Conservation (phyloP, 2,888 invertebrate species). For the Abrostola triplasia region DNA sequence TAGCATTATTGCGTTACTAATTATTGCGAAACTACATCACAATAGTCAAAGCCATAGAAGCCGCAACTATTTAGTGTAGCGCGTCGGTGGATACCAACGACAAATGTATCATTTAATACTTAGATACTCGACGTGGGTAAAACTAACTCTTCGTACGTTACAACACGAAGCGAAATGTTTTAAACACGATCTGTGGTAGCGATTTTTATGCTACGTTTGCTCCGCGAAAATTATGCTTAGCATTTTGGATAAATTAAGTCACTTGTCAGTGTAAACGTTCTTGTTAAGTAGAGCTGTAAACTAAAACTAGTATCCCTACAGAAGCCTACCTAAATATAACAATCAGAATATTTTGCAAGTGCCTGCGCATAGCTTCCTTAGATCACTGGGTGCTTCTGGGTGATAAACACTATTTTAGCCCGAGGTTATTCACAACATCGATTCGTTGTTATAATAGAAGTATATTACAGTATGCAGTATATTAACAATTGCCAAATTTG, state of each 20-base stretch:
- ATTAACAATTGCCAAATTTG: conserved; percentile 59
- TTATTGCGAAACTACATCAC: conserved; percentile 37
- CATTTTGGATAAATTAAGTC: conserved; percentile 9
- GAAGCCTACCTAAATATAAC: conserved; percentile 64
- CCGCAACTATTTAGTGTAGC: conserved; percentile 10
- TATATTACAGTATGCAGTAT: conserved; percentile 41
- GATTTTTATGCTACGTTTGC: conserved; percentile 11
- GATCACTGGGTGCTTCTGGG: conserved; percentile 64
- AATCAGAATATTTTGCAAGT: conserved; percentile 84
- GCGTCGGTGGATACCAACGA: conserved; percentile 8
- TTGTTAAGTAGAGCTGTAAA: conserved; percentile 29
- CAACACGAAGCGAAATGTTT: conserved; percentile 12
- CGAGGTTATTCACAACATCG: conserved; percentile 72
- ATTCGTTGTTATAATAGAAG: conserved; percentile 75
- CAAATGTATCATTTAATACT: conserved; percentile 5
- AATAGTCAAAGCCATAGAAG: conserved; percentile 14
- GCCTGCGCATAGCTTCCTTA: conserved; percentile 54
- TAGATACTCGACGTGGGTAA: conserved; percentile 18
- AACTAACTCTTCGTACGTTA: conserved; percentile 1
- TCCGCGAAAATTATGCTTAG: conserved; percentile 9
- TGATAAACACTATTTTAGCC: conserved; percentile 61
- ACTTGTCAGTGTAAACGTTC: conserved; percentile 10
- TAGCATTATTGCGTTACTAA: conserved; percentile 35
- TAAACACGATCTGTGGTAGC: conserved; percentile 17
- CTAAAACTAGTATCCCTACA: conserved; percentile 47